These are phyloP conservation scores for Autographa gamma DNA, from an alignment of 2,888 invertebrate genomes.

Conservation along the genomic window DNA sequence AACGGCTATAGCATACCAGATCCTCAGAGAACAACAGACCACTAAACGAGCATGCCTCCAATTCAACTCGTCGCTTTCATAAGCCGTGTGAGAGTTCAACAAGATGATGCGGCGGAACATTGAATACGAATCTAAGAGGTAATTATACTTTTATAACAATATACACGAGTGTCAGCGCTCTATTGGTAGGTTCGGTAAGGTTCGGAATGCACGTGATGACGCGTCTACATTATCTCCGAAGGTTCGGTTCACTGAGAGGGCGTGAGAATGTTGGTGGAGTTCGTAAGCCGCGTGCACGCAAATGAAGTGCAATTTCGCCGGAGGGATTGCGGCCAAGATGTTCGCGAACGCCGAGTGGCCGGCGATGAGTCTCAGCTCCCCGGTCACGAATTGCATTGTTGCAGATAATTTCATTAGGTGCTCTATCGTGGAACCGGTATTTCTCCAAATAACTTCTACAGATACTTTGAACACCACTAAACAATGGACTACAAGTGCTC, in stretches of 20 bases:
- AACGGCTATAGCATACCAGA: constrained; percentile 52
- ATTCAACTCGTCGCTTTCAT: constrained; percentile 68
- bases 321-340: constrained; percentile 75
- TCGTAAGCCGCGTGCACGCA: constrained; percentile 77
- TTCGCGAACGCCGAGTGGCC: constrained; percentile 63
- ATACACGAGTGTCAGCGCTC: constrained; percentile 70
- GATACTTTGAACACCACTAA: constrained; percentile 29
- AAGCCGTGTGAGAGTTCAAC: constrained; percentile 72
- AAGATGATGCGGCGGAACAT: constrained; percentile 77
- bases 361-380: constrained; percentile 55
- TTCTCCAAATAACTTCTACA: constrained; percentile 35
- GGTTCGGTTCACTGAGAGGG: constrained; percentile 67
- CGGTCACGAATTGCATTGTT: constrained; percentile 81
- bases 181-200: constrained; percentile 60
- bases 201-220: constrained; percentile 61
- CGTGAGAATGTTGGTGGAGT: constrained; percentile 77
- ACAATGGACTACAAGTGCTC: constrained; percentile 23
- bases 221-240: constrained; percentile 63
- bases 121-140: constrained; percentile 69
- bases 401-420: constrained; percentile 78
- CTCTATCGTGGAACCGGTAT: constrained; percentile 58
- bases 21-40: constrained; percentile 66
- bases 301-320: constrained; percentile 84
- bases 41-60: constrained; percentile 72
- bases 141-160: constrained; percentile 70